Percentiles rank a stretch among this genome's conserved stretches.
Conservation (phyloP, 2,888 invertebrate species). For the Dryobota labecula region DNA sequence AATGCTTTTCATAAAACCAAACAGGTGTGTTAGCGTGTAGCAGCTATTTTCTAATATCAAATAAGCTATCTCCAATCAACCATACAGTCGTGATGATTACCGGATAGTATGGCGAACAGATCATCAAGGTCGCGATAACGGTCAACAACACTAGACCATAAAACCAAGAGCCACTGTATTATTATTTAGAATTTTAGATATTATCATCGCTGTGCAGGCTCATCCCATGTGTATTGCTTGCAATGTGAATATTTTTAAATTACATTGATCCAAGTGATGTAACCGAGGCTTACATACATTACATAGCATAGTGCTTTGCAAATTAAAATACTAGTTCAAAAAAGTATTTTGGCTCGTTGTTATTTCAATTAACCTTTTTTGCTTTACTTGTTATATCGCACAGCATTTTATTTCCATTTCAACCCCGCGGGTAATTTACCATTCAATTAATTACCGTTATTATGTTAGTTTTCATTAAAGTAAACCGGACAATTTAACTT, state of each 20-base stretch:
- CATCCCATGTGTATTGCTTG: conserved; percentile 39
- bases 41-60: conserved; percentile 47
- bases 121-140: conserved; percentile 27
- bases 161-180: conserved; percentile 47
- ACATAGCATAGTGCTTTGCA: conserved; percentile 12
- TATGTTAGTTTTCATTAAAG: conserved; percentile 26
- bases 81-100: conserved; percentile 39
- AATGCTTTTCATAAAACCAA: conserved; percentile 6
- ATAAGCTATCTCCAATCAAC: conserved; percentile 49
- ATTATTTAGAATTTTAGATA: conserved; percentile 37
- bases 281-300: conserved; percentile 10
- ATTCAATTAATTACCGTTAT: neutral
- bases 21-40: conserved; percentile 47
- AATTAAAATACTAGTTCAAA: neutral
- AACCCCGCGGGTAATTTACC: conserved; percentile 8
- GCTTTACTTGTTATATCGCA: conserved; percentile 50
- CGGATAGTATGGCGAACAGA: conserved; percentile 20
- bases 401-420: conserved; percentile 46
- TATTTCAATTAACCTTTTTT: conserved; percentile 12
- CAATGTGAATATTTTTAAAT: conserved; percentile 32
- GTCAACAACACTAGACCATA: conserved; percentile 23
- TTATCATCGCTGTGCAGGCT: conserved; percentile 61
- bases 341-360: neutral
- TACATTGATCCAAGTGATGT: conserved; percentile 13
- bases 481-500: conserved; percentile 21